Percentiles rank a stretch among this genome's conserved stretches.
These are phyloP conservation scores for Dorcus hopei DNA, from an alignment of 2,888 invertebrate genomes.

Conservation along the genomic window DNA sequence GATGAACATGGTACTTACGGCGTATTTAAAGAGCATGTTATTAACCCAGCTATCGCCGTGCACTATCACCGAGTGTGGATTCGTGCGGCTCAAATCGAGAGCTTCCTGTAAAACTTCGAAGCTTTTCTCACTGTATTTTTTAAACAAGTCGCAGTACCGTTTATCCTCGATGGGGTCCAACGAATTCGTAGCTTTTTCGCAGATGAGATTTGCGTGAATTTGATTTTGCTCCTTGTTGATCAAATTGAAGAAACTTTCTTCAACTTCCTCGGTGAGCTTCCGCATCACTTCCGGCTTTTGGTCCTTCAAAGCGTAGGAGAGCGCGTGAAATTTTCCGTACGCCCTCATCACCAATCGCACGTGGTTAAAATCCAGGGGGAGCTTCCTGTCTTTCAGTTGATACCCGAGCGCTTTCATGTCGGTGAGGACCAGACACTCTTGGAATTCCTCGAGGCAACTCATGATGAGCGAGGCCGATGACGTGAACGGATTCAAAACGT, in stretches of 20 bases:
- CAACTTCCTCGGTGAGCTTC: conserved; percentile 18
- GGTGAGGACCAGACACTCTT: conserved; percentile 31
- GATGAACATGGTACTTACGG: conserved; percentile 11
- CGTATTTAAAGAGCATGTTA: conserved; percentile 34
- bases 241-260: conserved; percentile 21
- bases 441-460: conserved; percentile 16
- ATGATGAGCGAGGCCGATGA: conserved; percentile 20
- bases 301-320: conserved; percentile 34
- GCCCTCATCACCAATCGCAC: conserved; percentile 30
- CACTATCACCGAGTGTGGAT: conserved; percentile 28
- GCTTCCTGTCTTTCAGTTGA: conserved; percentile 24
- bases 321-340: conserved; percentile 35
- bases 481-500: conserved; percentile 21
- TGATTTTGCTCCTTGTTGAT: not conserved
- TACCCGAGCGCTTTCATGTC: conserved; percentile 32
- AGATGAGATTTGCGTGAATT: too few relatives aligned
- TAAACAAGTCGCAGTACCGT: not conserved
- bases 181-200: not conserved
- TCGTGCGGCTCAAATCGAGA: not conserved
- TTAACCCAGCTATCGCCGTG: conserved; percentile 36
- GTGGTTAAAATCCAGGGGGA: conserved; percentile 33
- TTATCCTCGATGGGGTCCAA: not conserved
- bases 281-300: conserved; percentile 28
- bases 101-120: not conserved
- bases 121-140: not conserved